Evolutionary conservation across 2,113 vertebrate genomes (phyloP), one percentile per base, ranked within the genome.

Genomic region (Heliornis fulica): DNA sequence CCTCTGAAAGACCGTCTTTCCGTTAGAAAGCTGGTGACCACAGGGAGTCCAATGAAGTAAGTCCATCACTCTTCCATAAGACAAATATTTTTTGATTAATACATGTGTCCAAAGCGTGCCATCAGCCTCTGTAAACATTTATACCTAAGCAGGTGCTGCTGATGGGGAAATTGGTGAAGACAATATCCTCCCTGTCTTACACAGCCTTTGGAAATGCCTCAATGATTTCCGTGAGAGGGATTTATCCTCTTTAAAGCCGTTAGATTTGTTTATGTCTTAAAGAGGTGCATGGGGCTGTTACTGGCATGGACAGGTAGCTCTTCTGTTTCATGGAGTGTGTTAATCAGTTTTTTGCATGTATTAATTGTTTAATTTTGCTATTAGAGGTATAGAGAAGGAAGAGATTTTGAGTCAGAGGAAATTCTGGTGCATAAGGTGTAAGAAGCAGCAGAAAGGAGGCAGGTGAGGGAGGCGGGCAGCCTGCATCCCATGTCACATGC

Each of bases 71-170:
- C 5, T 68, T 20, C 28, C 7, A 0, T 28, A 21, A 25, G 5
- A 23, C 7, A 25, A 56, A 34, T 1, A 25, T 15, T 9, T 57
- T 74, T 31, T 57, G 36, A 18, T 43, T 21, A 19, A 41, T 8
- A 14, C 5, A 1, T 0, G 0, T 20, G 20, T 19, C 32, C n/a
- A 50, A 36, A 63, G 70, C 15, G 5, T 4, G 56, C 1, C 1
- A 26, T 46, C 53, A 64, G 71, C 18, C 21, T n/a, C 59, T n/a
- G 34, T 26, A 4, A 65, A 28, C 25, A 22, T 5, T 51, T 61
- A 29, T 32, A 7, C 23, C 28, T 9, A 20, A 60, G 53, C 57
- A 26, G 31, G 41, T 21, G 65, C 48, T 45, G 57, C 74, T 28
- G 21, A 1, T 11, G 2, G 1, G n/a, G 23, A 43, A 26, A 29